These are phyloP conservation scores for Adelphocoris suturalis DNA, from an alignment of 2,888 invertebrate species.

Conservation along the genomic window DNA sequence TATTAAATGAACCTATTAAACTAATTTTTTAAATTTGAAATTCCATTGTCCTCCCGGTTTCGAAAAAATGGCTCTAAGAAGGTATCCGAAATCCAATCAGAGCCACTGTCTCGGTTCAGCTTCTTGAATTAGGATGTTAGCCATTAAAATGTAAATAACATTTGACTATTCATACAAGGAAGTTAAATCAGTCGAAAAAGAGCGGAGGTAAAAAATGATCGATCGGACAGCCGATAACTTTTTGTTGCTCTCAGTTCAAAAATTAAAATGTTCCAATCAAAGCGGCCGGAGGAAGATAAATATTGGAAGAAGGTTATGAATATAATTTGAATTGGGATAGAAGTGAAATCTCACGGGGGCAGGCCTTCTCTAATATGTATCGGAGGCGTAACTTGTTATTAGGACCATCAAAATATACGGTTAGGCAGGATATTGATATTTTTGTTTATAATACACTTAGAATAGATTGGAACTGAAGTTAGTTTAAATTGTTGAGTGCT, in stretches of 20 bases:
- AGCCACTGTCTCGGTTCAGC: not conserved
- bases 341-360: constrained; percentile 28
- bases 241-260: constrained; percentile 9
- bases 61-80: too few species aligned
- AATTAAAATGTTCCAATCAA: constrained; percentile 58
- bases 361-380: not conserved
- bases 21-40: too few species aligned
- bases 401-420: not conserved
- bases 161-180: constrained; percentile 59
- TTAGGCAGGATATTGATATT: not conserved
- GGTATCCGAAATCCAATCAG: constrained; percentile 43
- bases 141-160: constrained; percentile 60
- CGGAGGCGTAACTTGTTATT: not conserved
- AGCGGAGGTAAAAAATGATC: not conserved
- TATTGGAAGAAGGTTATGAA: constrained; percentile 50
- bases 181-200: not conserved
- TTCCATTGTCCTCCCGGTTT: too few species aligned
- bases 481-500: too few species aligned
- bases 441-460: not conserved
- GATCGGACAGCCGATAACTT: not conserved
- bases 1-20: too few species aligned
- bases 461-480: too few species aligned
- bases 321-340: not conserved
- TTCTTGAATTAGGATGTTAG: constrained; percentile 46
- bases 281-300: constrained; percentile 47